phyloP scores from a whole-genome alignment of 2,888 invertebrate genomes.

The Spatulosminthurus flaviceps region DNA sequence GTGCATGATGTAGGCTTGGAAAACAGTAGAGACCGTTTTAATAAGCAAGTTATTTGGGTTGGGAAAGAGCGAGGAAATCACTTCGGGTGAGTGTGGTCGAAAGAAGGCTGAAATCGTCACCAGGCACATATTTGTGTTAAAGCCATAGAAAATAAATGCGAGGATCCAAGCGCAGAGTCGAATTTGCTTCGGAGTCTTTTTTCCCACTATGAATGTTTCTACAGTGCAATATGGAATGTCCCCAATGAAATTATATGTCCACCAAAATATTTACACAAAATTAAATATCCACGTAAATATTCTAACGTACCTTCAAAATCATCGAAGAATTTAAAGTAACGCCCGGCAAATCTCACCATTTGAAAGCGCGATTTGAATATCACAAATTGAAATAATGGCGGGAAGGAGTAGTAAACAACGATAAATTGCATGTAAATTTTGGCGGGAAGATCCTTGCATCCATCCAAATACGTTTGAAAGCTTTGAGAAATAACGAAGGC shows the following conservation, averaged over 20 bases:
- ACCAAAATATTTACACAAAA: too few species aligned
- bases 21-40: background rate
- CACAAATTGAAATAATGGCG: constrained; percentile 10
- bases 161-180: background rate
- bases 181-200: background rate
- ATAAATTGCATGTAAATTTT: constrained; percentile 12
- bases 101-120: background rate
- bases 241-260: background rate
- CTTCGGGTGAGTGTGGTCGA: background rate
- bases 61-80: background rate
- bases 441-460: too few species aligned
- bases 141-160: background rate
- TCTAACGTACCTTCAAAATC: background rate
- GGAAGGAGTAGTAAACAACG: background rate
- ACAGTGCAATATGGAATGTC: too few species aligned
- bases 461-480: too few species aligned
- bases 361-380: background rate
- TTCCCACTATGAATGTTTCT: background rate
- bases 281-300: too few species aligned
- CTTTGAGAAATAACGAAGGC: too few species aligned
- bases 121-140: background rate
- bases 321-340: background rate
- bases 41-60: background rate
- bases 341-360: background rate
- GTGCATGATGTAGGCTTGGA: constrained; percentile 11